Conservation (phyloP, 2,797 vertebrate genomes). For the Podarcis lilfordi region DNA sequence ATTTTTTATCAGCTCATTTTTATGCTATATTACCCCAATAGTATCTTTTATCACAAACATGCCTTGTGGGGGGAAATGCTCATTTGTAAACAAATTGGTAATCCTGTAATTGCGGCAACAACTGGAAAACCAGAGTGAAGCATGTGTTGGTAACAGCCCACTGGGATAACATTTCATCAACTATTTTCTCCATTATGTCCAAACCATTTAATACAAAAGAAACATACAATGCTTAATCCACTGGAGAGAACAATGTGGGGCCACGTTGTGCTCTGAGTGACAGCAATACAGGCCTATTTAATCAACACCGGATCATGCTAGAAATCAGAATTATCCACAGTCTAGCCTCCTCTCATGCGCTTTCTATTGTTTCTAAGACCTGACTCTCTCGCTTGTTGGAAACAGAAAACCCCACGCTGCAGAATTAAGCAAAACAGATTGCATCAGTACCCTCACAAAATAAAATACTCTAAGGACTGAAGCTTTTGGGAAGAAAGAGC, state of each 20-base stretch:
- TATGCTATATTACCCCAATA: conserved; percentile 17
- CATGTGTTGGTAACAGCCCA: conserved; percentile 9
- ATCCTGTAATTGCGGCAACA: conserved; percentile 40
- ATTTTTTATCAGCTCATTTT: conserved; percentile 42
- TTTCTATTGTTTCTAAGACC: not conserved
- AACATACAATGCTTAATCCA: conserved; percentile 23
- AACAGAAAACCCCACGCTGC: not conserved
- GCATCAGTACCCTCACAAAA: not conserved
- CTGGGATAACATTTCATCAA: conserved; percentile 30
- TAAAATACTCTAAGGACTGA: not conserved
- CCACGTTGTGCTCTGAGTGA: not conserved
- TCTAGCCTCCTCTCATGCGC: not conserved
- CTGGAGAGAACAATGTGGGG: not conserved
- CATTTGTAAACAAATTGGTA: conserved; percentile 52
- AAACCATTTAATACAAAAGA: conserved; percentile 20
- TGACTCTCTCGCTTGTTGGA: not conserved
- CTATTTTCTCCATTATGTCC: conserved; percentile 23
- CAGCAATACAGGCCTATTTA: not conserved
- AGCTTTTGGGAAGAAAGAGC: not conserved
- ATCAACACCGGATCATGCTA: not conserved
- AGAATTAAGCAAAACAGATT: not conserved
- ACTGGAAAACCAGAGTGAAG: conserved; percentile 34
- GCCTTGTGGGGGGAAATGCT: not conserved
- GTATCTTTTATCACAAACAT: not conserved
- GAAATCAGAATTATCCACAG: not conserved